Base-by-base conservation (phyloP, 2,113 vertebrate genomes). In the Lophius piscatorius region DNA sequence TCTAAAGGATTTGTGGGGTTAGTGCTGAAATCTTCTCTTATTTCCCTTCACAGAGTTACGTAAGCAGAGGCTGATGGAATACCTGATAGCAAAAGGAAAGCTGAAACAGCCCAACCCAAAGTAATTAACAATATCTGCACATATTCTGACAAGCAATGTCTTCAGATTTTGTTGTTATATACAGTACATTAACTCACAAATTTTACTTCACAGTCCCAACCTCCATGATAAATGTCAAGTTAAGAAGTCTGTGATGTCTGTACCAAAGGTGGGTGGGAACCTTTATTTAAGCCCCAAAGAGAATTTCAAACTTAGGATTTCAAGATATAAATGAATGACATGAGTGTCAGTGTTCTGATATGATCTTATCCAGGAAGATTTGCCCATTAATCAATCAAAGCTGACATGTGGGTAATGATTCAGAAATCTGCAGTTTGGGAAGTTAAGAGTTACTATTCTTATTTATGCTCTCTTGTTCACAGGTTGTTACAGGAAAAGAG, bases 61-160 rank as follows among this genome's bases (percentile, higher is more conserved):
- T 11, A 89, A 89, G 26, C 86, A 87, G 66, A 92, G 90, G 64
- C 45, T 92, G 42, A 82, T 88, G 69, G 90, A 91, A 44, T 92
- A 91, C 24, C 52, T 93, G 10, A 71, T 71, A 9, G 71, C 48
- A 3, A 92, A 91, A 70, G 87, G 82, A 49, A 84, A 80, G 34
- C 45, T 82, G 50, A 90, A 79, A 35, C 39, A 51, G 1, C 64
- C 81, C 1, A 78, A 77, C 47, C 41, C 78, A 0, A 88, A 60
- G 91, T 92, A 87, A 70, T 81, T 40, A 11, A 6, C 9, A 23
- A 4, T 9, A 0, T 16, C 0, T 24, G 14, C 10, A 23, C 39
- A 1, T 0, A 9, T 3, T n/a, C n/a, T n/a, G n/a, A 9, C 9
- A 24, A 0, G 3, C 14, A 57, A 5, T 23, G 16, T 36, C 7